Evolutionary conservation across 2,888 invertebrate genomes (phyloP).

Genomic region (Gortyna flavago): DNA sequence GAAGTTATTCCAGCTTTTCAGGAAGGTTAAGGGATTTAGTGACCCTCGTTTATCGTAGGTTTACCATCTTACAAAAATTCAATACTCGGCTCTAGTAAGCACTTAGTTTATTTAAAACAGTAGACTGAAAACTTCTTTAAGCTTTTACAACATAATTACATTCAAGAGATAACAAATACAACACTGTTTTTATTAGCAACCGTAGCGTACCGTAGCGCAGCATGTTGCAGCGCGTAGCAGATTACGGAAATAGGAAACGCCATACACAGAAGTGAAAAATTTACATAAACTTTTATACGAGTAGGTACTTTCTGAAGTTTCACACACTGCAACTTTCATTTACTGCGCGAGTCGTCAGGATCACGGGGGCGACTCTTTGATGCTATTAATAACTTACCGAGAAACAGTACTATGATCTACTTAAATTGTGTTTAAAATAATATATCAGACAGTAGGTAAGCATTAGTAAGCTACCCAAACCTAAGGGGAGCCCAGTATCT

Average conservation of each 20-base stretch:
- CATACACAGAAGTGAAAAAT: conserved; percentile 20
- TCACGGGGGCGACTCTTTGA: conserved; percentile 3
- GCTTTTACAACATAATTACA: conserved; percentile 15
- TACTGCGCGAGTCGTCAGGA: conserved; percentile 5
- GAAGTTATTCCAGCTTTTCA: not conserved
- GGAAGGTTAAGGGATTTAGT: not conserved
- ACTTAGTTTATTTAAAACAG: not conserved
- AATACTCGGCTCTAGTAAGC: not conserved
- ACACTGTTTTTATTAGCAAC: conserved; percentile 2
- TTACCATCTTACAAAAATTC: not conserved
- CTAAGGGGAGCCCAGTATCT: not conserved
- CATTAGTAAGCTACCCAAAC: not conserved
- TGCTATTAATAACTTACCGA: conserved; percentile 14
- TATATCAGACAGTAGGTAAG: not conserved
- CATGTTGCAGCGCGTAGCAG: not conserved
- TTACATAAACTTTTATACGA: not conserved
- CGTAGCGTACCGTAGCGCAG: not conserved
- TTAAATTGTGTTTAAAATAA: conserved; percentile 1
- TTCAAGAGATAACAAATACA: conserved; percentile 34
- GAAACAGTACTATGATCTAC: not conserved
- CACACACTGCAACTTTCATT: conserved; percentile 25
- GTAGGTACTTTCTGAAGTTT: conserved; percentile 15
- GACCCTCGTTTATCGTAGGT: not conserved
- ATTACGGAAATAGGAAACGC: conserved; percentile 42
- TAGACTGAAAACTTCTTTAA: not conserved